Conservation (phyloP, 2,888 invertebrate species). For the Bunonema sp. region DNA sequence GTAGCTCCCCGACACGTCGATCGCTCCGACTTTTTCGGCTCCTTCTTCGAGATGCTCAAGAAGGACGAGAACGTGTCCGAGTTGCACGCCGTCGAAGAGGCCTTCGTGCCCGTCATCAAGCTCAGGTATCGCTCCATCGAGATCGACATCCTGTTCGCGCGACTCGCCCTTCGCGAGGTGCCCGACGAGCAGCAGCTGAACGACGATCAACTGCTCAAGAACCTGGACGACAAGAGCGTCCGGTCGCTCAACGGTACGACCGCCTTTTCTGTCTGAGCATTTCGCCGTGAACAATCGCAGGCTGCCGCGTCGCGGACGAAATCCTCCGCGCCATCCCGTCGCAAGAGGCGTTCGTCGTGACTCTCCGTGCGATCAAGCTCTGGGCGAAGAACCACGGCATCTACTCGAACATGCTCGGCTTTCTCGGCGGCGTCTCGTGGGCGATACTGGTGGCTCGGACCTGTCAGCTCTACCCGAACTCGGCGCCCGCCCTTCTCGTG, state of each 20-base stretch:
- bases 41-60: slow-evolving; percentile 77
- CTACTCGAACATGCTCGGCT: slow-evolving; percentile 92
- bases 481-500: slow-evolving; percentile 77
- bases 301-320: slow-evolving; percentile 94
- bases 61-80: slow-evolving; percentile 53
- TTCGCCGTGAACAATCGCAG: too few relatives aligned
- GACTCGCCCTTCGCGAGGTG: slow-evolving; percentile 79
- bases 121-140: slow-evolving; percentile 97
- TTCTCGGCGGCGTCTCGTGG: slow-evolving; percentile 87
- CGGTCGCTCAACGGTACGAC: slow-evolving; percentile 78
- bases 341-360: slow-evolving; percentile 77
- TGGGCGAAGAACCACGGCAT: slow-evolving; percentile 96
- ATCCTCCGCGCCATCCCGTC: slow-evolving; percentile 85
- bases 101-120: slow-evolving; percentile 95
- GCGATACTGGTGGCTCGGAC: slow-evolving; percentile 96
- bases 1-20: slow-evolving; percentile 90
- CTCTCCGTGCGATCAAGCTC: slow-evolving; percentile 80
- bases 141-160: slow-evolving; percentile 86
- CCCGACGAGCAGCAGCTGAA: slow-evolving; percentile 69
- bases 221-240: slow-evolving; percentile 85
- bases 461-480: slow-evolving; percentile 93
- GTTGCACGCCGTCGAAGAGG: slow-evolving; percentile 76
- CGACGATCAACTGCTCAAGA: slow-evolving; percentile 77
- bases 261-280: too few relatives aligned
- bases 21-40: slow-evolving; percentile 79